A percentile compares a stretch with the other conserved stretches of the same genome.
These are phyloP conservation scores for Plestiodon gilberti DNA, from an alignment of 2,113 vertebrate genomes.

Conservation along the genomic window DNA sequence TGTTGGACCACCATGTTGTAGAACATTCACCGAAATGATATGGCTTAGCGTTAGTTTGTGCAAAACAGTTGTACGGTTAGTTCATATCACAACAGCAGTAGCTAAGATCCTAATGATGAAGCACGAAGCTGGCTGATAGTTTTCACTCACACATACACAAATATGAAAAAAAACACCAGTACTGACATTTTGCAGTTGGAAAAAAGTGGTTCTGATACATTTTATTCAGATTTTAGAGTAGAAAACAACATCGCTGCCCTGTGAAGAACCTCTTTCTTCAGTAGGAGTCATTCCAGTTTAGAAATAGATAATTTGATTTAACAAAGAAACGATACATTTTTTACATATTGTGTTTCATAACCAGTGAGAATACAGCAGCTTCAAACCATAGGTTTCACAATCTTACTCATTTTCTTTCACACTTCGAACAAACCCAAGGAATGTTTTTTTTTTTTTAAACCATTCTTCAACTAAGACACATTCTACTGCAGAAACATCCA, in stretches of 20 bases:
- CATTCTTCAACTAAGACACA: conserved; percentile 35
- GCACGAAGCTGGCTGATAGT: conserved; percentile 35
- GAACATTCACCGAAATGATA: conserved; percentile 46
- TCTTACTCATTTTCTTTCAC: conserved; percentile 20
- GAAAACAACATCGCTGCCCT: conserved; percentile 25
- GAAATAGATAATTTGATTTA: not conserved
- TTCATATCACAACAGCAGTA: conserved; percentile 3
- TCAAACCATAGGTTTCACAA: not conserved
- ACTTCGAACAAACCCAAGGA: conserved; percentile 46
- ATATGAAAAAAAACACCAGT: conserved; percentile 22
- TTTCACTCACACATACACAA: not conserved
- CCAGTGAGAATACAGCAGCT: conserved; percentile 42
- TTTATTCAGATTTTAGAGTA: conserved; percentile 23
- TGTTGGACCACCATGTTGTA: no score
- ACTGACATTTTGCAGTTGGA: not conserved
- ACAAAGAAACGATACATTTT: fast-evolving
- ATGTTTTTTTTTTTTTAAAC: no score
- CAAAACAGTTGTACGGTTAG: conserved; percentile 44
- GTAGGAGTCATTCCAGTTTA: not conserved
- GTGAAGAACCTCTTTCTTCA: not conserved
- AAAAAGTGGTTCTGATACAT: conserved; percentile 21
- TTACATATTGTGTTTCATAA: conserved; percentile 3
- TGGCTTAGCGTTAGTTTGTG: conserved; percentile 46
- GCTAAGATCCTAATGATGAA: conserved; percentile 31
- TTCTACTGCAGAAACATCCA: conserved; percentile 27